Conservation (phyloP, 2,113 vertebrate genomes). For the Rallus limicola region DNA sequence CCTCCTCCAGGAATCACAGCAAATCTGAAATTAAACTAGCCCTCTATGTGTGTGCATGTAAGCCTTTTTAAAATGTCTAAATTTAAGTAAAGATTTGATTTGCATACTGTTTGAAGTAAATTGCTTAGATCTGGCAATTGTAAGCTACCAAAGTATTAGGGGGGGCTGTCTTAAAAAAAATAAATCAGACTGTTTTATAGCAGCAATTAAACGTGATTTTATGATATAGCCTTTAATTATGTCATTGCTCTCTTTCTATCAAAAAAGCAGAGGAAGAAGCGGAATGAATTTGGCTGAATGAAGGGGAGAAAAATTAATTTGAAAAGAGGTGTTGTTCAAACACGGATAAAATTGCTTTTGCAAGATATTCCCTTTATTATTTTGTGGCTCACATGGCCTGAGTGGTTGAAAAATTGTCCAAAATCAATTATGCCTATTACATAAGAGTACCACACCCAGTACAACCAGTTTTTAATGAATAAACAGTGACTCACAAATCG, state of each 20-base stretch:
- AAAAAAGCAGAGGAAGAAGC: not conserved
- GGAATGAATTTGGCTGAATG: not conserved
- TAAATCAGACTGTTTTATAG: not conserved
- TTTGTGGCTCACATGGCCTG: slow-evolving; percentile 14
- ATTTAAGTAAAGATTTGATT: not conserved
- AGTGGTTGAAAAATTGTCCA: slow-evolving; percentile 45
- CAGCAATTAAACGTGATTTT: not conserved
- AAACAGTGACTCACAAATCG: slow-evolving; percentile 23
- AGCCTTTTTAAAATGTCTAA: not conserved
- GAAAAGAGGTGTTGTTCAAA: not conserved
- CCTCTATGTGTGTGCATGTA: not conserved
- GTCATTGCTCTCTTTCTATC: not conserved
- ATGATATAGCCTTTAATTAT: not conserved
- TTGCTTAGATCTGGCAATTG: not conserved
- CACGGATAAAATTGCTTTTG: not conserved
- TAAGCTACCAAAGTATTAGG: not conserved
- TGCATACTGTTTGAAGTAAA: slow-evolving; percentile 8
- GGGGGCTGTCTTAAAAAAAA: not conserved
- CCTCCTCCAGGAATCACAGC: not conserved
- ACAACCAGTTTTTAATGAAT: slow-evolving; percentile 54
- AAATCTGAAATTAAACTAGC: not conserved
- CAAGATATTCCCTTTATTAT: slow-evolving; percentile 31
- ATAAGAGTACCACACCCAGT: slow-evolving; percentile 59
- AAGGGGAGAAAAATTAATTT: not conserved
- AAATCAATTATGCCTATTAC: slow-evolving; percentile 52